Percentiles rank a stretch among this genome's conserved stretches.
These are phyloP conservation scores for Clarias magur DNA, from an alignment of 2,113 vertebrate genomes.

Conservation along the genomic window DNA sequence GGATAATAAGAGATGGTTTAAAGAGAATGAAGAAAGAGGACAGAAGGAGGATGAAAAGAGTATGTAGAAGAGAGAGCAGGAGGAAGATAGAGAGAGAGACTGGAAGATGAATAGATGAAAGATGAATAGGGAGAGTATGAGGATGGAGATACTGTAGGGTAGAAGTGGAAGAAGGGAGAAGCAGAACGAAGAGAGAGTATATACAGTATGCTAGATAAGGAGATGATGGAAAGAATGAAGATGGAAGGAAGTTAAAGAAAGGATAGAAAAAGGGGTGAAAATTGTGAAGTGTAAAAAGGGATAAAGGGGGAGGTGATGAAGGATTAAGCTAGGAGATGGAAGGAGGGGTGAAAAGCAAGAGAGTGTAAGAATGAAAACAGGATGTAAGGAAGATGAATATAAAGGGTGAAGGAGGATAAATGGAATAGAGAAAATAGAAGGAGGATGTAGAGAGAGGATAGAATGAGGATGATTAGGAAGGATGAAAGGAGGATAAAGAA, in stretches of 20 bases:
- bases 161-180: not conserved
- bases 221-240: too few species aligned
- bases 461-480: not conserved
- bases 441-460: not conserved
- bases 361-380: not conserved
- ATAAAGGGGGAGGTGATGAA: too few species aligned
- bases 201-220: too few species aligned
- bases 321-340: not conserved
- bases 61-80: not conserved
- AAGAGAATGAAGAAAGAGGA: not conserved
- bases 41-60: not conserved
- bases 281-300: too few species aligned
- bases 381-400: not conserved
- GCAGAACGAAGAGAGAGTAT: not conserved
- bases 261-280: too few species aligned
- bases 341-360: not conserved
- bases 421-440: not conserved
- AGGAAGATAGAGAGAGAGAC: not conserved
- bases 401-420: not conserved
- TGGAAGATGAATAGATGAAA: not conserved
- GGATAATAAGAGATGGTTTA: not conserved
- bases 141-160: not conserved
- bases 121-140: not conserved
- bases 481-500: not conserved
- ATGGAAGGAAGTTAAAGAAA: too few species aligned